Evolutionary conservation across 2,113 vertebrate genomes (phyloP), one percentile per base, ranked within the genome.

Genomic region (Odontophorus gujanensis): DNA sequence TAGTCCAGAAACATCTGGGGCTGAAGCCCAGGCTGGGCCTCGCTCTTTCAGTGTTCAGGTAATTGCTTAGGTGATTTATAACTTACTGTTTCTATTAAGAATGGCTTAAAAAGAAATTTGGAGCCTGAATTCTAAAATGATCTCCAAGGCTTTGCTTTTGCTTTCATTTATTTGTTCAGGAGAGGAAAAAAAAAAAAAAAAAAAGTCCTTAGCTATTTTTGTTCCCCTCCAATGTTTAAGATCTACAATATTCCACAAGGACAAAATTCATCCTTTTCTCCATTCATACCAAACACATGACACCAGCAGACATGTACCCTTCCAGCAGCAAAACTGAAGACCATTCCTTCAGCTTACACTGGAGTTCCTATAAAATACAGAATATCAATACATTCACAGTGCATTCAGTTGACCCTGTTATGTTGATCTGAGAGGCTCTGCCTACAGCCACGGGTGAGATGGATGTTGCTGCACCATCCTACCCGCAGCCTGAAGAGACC

Each of bases 51-150:
- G 93, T 93, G 94, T 90, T 96, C 95, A 96, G 90, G 94, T 98
- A 98, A 98, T 98, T 98, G 96, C 97, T 95, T 97, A 96, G 86
- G 96, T 97, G 96, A 98, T 98, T 98, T 97, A 98, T 95, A 97
- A 88, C 95, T 96, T 96, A 91, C 92, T 74, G 71, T 96, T 98
- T 96, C 96, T 95, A 97, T 97, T 98, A 96, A 97, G 98, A 97
- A 97, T 71, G 95, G 92, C 97, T 97, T 98, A 96, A 97, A 97
- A 92, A 94, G 91, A 98, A 97, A 98, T 97, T 96, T 95, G 95
- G 89, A 96, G 87, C 66, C 87, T 94, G 71, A 87, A 89, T 96
- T 96, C 76, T 94, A 96, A 95, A 97, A 96, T 96, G 91, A 63
- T 40, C 61, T 63, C 26, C 38, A 97, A 97, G 95, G 62, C 62